These are phyloP conservation scores for Cotesia glomerata DNA, from an alignment of 1,140 invertebrate species.

Conservation along the genomic window DNA sequence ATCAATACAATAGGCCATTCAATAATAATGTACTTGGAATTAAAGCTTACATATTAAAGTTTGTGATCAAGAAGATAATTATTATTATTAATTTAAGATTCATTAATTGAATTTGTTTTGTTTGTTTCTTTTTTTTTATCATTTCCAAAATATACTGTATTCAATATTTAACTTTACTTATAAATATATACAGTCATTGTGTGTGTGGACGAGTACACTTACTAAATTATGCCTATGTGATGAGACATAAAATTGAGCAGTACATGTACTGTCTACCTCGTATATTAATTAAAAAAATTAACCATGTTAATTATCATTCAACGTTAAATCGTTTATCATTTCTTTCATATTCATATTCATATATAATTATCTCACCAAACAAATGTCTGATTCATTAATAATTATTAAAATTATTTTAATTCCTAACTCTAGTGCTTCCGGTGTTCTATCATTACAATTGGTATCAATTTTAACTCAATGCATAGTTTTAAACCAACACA, in stretches of 20 bases:
- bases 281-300: conserved; percentile 25
- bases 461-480: conserved; percentile 25
- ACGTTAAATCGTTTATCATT: conserved; percentile 17
- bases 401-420: conserved; percentile 5
- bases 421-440: conserved; percentile 21
- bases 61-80: conserved; percentile 17
- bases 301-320: conserved; percentile 12
- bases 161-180: conserved; percentile 62
- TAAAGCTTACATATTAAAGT: conserved; percentile 14
- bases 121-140: too few relatives aligned
- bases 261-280: conserved; percentile 42
- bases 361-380: background rate
- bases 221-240: conserved; percentile 45
- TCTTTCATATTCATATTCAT: conserved; percentile 15
- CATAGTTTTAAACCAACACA: background rate
- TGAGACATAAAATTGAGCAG: conserved; percentile 58
- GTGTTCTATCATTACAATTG: conserved; percentile 33
- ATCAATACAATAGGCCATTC: conserved; percentile 13
- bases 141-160: conserved; percentile 63
- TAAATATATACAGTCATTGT: conserved; percentile 60
- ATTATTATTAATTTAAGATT: conserved; percentile 41
- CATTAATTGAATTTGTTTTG: conserved; percentile 50
- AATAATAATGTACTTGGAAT: conserved; percentile 7
- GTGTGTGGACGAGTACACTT: conserved; percentile 48
- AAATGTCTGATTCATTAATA: conserved; percentile 8